Evolutionary conservation across 2,888 invertebrate species (phyloP).

Genomic region (Noctua comes): DNA sequence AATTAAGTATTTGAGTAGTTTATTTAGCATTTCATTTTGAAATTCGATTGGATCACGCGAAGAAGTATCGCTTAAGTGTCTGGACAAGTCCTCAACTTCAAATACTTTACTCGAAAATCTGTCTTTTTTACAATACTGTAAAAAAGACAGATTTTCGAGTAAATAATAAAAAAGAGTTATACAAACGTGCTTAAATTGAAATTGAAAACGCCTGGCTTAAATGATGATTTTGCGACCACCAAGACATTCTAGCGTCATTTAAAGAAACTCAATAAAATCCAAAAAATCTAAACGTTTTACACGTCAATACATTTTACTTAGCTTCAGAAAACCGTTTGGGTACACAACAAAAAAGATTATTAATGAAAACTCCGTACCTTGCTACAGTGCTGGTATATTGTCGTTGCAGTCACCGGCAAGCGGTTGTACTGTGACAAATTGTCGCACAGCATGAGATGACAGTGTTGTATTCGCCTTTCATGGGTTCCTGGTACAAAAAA

Average conservation of each 20-base stretch:
- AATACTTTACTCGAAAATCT: too few species aligned
- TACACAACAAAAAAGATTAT: slow-evolving; percentile 44
- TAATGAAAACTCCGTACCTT: slow-evolving; percentile 48
- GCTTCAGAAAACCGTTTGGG: slow-evolving; percentile 10
- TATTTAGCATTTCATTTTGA: too few species aligned
- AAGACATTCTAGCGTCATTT: background rate
- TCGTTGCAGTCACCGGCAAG: slow-evolving; percentile 64
- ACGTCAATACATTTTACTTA: slow-evolving; percentile 23
- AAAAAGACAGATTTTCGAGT: too few species aligned
- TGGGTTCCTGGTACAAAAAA: slow-evolving; percentile 46
- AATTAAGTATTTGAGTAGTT: too few species aligned
- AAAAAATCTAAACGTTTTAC: background rate
- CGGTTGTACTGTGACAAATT: slow-evolving; percentile 67
- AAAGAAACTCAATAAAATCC: background rate
- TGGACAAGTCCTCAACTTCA: too few species aligned
- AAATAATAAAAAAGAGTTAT: too few species aligned
- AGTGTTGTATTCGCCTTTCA: slow-evolving; percentile 59
- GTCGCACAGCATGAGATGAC: slow-evolving; percentile 64
- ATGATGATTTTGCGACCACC: background rate
- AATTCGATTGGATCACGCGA: too few species aligned
- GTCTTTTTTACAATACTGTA: background rate
- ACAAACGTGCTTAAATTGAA: background rate
- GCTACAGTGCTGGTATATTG: slow-evolving; percentile 48
- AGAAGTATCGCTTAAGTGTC: too few species aligned
- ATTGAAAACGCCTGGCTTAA: too few species aligned